phyloP scores from a whole-genome alignment of 2,888 invertebrate genomes.

The Thalpophila matura region DNA sequence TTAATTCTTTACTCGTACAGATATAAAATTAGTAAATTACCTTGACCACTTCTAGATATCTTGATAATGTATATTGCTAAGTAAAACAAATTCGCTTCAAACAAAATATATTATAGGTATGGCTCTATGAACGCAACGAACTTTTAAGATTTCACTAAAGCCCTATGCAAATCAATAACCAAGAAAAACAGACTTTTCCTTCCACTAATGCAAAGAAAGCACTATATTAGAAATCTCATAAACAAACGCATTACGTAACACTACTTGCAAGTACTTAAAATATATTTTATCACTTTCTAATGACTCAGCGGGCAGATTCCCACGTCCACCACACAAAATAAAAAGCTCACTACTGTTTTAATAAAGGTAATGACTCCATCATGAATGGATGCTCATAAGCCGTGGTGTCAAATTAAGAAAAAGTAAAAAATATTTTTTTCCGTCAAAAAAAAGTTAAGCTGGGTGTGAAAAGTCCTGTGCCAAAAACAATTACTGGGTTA shows the following conservation, averaged over 20 bases:
- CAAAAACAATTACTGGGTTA: neutral
- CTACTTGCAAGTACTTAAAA: constrained; percentile 56
- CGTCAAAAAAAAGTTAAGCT: neutral
- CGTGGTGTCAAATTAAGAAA: neutral
- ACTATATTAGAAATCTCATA: constrained; percentile 55
- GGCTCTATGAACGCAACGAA: neutral
- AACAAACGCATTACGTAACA: constrained; percentile 53
- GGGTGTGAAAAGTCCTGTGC: neutral
- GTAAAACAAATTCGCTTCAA: too few relatives aligned
- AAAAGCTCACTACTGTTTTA: constrained; percentile 50
- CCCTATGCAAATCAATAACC: constrained; percentile 23
- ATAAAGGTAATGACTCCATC: constrained; percentile 41
- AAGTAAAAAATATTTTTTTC: neutral
- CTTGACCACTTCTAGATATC: too few relatives aligned
- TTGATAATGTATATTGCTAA: too few relatives aligned
- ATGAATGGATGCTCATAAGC: constrained; percentile 3
- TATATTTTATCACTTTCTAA: constrained; percentile 73
- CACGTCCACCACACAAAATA: constrained; percentile 61
- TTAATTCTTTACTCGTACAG: too few relatives aligned
- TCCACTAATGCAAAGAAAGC: constrained; percentile 45
- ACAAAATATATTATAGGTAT: too few relatives aligned
- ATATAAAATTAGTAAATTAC: too few relatives aligned
- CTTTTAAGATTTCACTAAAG: neutral
- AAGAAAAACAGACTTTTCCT: constrained; percentile 7
- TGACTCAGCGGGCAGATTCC: constrained; percentile 63